Conservation (phyloP, 2,113 vertebrate genomes). For the Alaudala cheleensis region DNA sequence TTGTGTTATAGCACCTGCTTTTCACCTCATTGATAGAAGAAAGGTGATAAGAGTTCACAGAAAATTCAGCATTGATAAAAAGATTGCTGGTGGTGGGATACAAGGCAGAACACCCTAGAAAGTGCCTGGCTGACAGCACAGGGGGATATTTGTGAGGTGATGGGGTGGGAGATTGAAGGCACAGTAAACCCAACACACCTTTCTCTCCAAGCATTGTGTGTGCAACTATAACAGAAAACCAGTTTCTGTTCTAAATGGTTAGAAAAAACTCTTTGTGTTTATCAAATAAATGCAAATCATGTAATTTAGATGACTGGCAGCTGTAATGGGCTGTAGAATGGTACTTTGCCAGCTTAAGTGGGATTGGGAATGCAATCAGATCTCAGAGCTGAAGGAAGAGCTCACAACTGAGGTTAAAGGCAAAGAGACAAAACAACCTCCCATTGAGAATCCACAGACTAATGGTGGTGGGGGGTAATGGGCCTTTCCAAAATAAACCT, state of each 20-base stretch:
- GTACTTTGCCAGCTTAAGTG: neutral
- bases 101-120: neutral
- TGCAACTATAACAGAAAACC: neutral
- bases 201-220: neutral
- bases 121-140: neutral
- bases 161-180: neutral
- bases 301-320: neutral
- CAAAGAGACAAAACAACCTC: neutral
- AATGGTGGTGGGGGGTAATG: neutral
- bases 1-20: neutral
- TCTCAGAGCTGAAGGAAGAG: neutral
- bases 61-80: neutral
- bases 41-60: neutral
- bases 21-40: neutral
- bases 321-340: neutral
- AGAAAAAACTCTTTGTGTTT: neutral
- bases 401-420: neutral
- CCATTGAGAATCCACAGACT: accelerated
- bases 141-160: neutral
- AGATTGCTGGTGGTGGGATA: neutral
- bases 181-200: neutral
- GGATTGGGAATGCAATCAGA: neutral
- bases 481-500: neutral
- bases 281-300: neutral
- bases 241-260: neutral